Evolutionary conservation across 2,113 vertebrate genomes (phyloP).

Genomic region (Anoura caudifer): DNA sequence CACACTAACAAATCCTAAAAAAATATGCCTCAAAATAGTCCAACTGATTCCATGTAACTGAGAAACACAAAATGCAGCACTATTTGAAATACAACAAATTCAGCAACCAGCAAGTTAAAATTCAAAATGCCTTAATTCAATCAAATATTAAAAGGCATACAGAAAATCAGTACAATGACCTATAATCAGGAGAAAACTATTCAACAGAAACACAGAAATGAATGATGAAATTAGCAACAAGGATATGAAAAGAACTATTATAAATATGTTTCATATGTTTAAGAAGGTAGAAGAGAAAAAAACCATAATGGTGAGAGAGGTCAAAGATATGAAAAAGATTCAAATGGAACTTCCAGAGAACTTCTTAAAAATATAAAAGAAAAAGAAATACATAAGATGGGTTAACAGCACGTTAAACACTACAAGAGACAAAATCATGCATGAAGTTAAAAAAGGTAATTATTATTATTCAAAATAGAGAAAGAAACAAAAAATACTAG

Average conservation of each 20-base stretch:
- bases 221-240: background rate
- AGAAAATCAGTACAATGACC: background rate
- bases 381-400: background rate
- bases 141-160: background rate
- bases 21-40: background rate
- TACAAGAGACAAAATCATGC: background rate
- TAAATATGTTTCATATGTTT: background rate
- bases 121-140: background rate
- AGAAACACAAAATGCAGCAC: background rate
- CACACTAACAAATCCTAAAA: background rate
- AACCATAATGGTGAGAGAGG: background rate
- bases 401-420: background rate
- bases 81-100: constrained; percentile 18
- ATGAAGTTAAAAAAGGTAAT: background rate
- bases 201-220: background rate
- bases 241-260: background rate
- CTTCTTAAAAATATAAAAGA: background rate
- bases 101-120: background rate
- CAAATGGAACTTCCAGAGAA: background rate
- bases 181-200: background rate
- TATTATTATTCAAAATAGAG: background rate
- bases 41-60: background rate
- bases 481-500: background rate
- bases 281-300: constrained; percentile 2
- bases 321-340: background rate